These are phyloP conservation scores for Corythoichthys intestinalis DNA, from an alignment of 2,113 vertebrate species.

Conservation along the genomic window DNA sequence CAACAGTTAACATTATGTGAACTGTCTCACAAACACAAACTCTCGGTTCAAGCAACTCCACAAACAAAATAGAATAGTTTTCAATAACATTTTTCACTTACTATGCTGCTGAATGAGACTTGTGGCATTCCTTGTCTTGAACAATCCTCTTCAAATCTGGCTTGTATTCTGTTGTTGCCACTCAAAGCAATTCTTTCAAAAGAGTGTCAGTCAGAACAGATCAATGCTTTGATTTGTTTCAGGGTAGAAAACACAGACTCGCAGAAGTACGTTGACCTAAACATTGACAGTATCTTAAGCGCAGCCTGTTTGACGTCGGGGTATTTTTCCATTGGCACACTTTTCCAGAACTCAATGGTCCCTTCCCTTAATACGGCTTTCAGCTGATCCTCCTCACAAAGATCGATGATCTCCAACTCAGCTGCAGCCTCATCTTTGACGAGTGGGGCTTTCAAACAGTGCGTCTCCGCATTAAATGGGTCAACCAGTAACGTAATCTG, in stretches of 20 bases:
- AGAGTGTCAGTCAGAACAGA: conserved; percentile 37
- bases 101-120: neutral
- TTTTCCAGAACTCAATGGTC: conserved; percentile 16
- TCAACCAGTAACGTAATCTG: neutral
- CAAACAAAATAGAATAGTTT: neutral
- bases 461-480: neutral
- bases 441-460: conserved; percentile 20
- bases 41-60: neutral
- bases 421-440: conserved; percentile 16
- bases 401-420: conserved; percentile 15
- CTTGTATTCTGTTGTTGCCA: conserved; percentile 24
- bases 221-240: conserved; percentile 34
- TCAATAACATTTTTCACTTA: neutral
- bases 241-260: conserved; percentile 32
- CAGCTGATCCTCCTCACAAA: conserved; percentile 13
- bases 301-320: conserved; percentile 6
- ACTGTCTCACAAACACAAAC: conserved; percentile 3
- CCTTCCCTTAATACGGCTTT: conserved; percentile 14
- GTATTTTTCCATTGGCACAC: conserved; percentile 17
- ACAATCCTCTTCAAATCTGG: conserved; percentile 19
- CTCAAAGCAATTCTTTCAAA: conserved; percentile 34
- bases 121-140: conserved; percentile 5
- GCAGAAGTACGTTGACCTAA: conserved; percentile 21
- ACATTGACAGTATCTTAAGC: conserved; percentile 22
- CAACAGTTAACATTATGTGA: neutral